Conservation (phyloP, 92 coral and sea anemone genomes). For the Epizoanthus stellaris region DNA sequence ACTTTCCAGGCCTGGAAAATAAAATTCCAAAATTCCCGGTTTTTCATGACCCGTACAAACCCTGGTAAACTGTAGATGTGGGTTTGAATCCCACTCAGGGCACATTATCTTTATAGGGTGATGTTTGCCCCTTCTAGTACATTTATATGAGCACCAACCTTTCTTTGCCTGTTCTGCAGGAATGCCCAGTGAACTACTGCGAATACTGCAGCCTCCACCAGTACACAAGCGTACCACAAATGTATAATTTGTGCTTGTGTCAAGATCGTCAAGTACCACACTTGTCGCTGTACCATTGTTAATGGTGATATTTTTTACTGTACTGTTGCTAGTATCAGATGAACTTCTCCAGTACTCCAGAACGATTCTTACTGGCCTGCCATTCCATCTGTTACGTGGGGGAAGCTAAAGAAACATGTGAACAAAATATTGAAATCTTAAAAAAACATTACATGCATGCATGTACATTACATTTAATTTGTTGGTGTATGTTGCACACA, state of each 20-base stretch:
- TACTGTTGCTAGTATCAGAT: not conserved
- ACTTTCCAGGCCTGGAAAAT: too few relatives aligned
- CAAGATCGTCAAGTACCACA: not conserved
- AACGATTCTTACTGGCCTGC: not conserved
- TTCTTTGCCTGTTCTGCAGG: not conserved
- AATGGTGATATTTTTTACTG: not conserved
- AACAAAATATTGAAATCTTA: too few relatives aligned
- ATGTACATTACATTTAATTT: too few relatives aligned
- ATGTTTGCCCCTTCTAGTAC: too few relatives aligned
- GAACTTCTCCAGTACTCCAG: conserved; percentile 9
- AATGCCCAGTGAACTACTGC: not conserved
- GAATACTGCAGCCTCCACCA: conserved; percentile 7
- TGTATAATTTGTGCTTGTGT: conserved; percentile 22
- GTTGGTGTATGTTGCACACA: too few relatives aligned
- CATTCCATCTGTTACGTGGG: not conserved
- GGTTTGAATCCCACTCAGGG: too few relatives aligned
- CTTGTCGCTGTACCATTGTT: not conserved
- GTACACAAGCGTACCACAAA: conserved; percentile 34
- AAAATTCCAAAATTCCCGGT: too few relatives aligned
- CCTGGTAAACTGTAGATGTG: too few relatives aligned
- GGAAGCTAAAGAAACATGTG: conserved; percentile 13
- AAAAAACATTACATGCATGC: too few relatives aligned
- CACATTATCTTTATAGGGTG: too few relatives aligned
- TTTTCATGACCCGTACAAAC: too few relatives aligned
- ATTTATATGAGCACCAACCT: too few relatives aligned